These are phyloP conservation scores for Phalacrocorax aristotelis DNA, from an alignment of 2,113 vertebrate species.

Conservation along the genomic window DNA sequence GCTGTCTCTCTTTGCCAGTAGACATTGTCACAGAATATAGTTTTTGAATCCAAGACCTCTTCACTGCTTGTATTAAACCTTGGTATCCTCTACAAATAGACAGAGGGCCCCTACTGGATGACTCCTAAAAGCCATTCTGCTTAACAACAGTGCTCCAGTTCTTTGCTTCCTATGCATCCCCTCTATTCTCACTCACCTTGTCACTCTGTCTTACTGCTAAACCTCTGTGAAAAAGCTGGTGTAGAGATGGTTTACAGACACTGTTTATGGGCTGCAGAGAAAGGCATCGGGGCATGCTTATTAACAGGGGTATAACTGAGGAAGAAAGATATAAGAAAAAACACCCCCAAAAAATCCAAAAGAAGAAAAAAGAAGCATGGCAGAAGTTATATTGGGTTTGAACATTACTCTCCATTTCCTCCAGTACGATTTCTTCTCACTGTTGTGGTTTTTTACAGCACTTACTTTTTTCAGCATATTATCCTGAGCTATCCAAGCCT, in stretches of 20 bases:
- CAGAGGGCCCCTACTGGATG: background rate
- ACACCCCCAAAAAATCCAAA: fast-evolving
- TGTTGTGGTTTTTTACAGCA: background rate
- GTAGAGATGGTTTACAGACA: background rate
- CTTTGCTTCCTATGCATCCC: background rate
- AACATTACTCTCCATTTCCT: background rate
- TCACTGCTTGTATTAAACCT: background rate
- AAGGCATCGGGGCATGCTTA: background rate
- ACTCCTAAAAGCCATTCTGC: background rate
- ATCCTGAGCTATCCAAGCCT: background rate
- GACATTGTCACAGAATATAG: background rate
- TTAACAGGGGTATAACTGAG: background rate
- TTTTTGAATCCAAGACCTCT: background rate
- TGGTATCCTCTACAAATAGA: background rate
- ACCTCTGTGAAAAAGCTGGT: background rate
- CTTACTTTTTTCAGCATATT: background rate
- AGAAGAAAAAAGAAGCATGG: background rate
- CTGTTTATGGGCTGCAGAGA: background rate
- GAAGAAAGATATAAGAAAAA: background rate
- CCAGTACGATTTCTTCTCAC: background rate
- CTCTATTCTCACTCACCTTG: background rate
- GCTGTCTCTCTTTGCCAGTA: background rate
- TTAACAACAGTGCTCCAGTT: background rate
- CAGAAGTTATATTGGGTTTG: background rate
- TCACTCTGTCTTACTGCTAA: background rate